Conservation (phyloP, 1,140 invertebrate species). For the Galendromus occidentalis region DNA sequence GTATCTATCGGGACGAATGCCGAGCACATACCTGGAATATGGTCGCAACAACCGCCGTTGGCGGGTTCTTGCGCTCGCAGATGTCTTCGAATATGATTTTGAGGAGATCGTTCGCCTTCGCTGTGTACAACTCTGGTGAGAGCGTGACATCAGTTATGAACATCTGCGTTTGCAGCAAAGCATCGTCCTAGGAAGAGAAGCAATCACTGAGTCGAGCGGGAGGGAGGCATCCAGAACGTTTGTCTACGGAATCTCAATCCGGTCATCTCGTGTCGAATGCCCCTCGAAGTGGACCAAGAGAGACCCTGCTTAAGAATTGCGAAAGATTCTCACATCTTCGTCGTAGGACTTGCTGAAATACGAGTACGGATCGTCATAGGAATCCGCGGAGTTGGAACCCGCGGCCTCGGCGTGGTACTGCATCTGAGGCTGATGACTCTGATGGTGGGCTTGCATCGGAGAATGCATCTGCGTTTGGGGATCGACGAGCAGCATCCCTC, state of each 20-base stretch:
- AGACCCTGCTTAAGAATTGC: no score
- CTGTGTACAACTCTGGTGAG: not conserved
- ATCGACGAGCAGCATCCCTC: no score
- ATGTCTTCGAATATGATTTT: not conserved
- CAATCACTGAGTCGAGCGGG: no score
- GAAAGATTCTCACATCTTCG: no score
- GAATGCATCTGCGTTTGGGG: no score
- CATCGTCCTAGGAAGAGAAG: not conserved
- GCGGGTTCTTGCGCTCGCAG: not conserved
- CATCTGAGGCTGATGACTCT: not conserved
- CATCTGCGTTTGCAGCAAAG: not conserved
- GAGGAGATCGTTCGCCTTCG: not conserved
- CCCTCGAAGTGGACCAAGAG: no score
- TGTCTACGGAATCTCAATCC: no score
- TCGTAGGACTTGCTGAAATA: no score
- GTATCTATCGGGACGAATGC: not conserved
- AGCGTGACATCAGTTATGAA: slow-evolving; percentile 7
- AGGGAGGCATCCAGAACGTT: no score
- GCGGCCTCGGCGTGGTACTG: not conserved
- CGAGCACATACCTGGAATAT: not conserved
- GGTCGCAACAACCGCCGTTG: not conserved
- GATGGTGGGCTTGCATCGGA: not conserved
- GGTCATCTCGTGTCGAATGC: no score
- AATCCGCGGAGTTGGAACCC: no score
- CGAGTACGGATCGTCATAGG: not conserved